Conservation (phyloP, 1,140 invertebrate genomes). For the Nasonia vitripennis region DNA sequence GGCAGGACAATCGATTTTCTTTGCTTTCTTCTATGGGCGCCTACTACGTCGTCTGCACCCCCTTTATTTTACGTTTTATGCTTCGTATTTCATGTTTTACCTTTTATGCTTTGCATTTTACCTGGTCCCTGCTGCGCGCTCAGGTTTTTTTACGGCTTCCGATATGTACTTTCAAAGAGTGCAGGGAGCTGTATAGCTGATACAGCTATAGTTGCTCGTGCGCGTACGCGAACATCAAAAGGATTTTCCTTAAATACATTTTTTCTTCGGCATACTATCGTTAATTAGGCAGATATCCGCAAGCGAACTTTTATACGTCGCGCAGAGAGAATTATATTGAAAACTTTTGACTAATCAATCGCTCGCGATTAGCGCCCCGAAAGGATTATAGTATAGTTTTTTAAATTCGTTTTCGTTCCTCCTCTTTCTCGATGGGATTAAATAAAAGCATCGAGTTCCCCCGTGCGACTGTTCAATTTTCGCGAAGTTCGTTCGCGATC, state of each 20-base stretch:
- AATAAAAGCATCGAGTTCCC: not conserved
- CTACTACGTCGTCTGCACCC: not conserved
- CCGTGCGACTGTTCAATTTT: not conserved
- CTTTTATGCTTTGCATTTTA: constrained; percentile 3
- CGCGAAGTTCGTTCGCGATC: not conserved
- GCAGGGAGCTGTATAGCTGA: too few relatives aligned
- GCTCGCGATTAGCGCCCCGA: not conserved
- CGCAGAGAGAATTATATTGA: not conserved
- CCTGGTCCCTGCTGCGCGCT: not conserved
- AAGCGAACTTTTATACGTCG: not conserved
- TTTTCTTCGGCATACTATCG: not conserved
- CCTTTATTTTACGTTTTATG: constrained; percentile 14
- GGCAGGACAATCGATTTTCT: constrained; percentile 21
- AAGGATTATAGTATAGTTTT: too few relatives aligned
- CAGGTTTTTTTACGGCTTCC: not conserved
- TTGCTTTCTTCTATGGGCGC: not conserved
- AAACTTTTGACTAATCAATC: not conserved
- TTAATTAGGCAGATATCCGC: not conserved
- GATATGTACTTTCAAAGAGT: constrained; percentile 5
- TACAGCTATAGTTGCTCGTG: not conserved
- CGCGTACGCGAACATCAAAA: not conserved
- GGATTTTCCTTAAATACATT: not conserved
- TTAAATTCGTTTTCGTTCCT: too few relatives aligned
- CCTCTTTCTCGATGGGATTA: not conserved
- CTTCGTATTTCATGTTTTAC: not conserved